Percentiles rank a stretch among this genome's conserved stretches.
phyloP scores from a whole-genome alignment of 2,888 invertebrate genomes.

The Lordiphosa fenestrarum region DNA sequence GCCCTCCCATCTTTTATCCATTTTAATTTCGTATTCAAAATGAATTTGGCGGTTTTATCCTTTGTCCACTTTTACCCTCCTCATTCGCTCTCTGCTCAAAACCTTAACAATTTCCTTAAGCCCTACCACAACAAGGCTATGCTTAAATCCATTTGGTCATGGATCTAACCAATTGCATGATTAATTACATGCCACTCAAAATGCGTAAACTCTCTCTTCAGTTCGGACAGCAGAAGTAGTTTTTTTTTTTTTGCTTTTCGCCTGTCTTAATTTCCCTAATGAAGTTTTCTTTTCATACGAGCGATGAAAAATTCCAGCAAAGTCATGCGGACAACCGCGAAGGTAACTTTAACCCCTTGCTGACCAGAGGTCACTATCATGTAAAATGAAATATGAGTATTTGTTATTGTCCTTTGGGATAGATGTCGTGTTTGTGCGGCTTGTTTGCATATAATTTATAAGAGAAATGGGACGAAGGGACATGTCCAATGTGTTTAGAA shows the following conservation, averaged over 20 bases:
- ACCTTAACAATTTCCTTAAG: not conserved
- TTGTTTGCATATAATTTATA: conserved; percentile 64
- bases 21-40: conserved; percentile 12
- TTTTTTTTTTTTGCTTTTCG: no score
- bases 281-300: conserved; percentile 17
- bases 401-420: conserved; percentile 58
- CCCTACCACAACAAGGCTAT: conserved; percentile 43
- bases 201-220: not conserved
- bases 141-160: conserved; percentile 57
- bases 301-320: conserved; percentile 33
- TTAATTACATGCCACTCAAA: conserved; percentile 46
- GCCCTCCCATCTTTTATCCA: not conserved
- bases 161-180: conserved; percentile 61
- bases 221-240: conserved; percentile 27
- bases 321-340: conserved; percentile 64
- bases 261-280: conserved; percentile 25
- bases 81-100: not conserved
- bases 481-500: conserved; percentile 2
- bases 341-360: conserved; percentile 56
- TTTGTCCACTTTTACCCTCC: conserved; percentile 36
- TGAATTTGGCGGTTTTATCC: conserved; percentile 32
- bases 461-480: conserved; percentile 25
- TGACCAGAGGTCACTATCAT: conserved; percentile 56
- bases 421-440: conserved; percentile 31
- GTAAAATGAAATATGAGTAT: conserved; percentile 59